Percentiles rank a stretch among this genome's conserved stretches.
Conservation (phyloP, 2,113 vertebrate genomes). For the Conger conger region DNA sequence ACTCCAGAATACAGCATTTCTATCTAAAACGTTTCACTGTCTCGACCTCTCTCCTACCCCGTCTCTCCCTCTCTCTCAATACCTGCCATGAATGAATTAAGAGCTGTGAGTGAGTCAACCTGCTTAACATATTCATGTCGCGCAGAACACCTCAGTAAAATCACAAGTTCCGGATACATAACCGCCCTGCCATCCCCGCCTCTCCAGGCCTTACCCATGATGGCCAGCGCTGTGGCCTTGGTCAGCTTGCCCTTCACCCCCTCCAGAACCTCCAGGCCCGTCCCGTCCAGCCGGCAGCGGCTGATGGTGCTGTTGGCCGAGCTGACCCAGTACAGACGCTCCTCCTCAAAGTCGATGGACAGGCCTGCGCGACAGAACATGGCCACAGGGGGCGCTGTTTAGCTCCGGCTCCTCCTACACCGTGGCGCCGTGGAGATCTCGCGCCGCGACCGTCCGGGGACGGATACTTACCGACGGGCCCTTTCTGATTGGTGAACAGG, state of each 20-base stretch:
- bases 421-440: too few species aligned
- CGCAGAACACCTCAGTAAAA: too few species aligned
- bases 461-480: conserved; percentile 82
- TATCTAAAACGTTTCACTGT: too few species aligned
- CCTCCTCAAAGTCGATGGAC: conserved; percentile 85
- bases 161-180: too few species aligned
- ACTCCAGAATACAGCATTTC: too few species aligned
- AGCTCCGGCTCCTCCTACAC: not conserved
- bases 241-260: conserved; percentile 77
- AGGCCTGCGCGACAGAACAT: conserved; percentile 68
- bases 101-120: too few species aligned
- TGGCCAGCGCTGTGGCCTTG: conserved; percentile 90
- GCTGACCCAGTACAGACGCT: conserved; percentile 94
- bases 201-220: conserved; percentile 97
- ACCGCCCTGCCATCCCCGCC: too few species aligned
- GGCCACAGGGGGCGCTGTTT: not conserved
- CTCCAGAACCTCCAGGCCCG: conserved; percentile 78
- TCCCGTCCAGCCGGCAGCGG: conserved; percentile 86
- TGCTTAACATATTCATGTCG: too few species aligned
- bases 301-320: conserved; percentile 90
- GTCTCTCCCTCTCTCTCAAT: too few species aligned
- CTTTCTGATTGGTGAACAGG: conserved; percentile 88
- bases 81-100: too few species aligned
- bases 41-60: too few species aligned
- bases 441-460: too few species aligned